phyloP scores from a whole-genome alignment of 2,113 vertebrate species.

The Saguinus imperator region DNA sequence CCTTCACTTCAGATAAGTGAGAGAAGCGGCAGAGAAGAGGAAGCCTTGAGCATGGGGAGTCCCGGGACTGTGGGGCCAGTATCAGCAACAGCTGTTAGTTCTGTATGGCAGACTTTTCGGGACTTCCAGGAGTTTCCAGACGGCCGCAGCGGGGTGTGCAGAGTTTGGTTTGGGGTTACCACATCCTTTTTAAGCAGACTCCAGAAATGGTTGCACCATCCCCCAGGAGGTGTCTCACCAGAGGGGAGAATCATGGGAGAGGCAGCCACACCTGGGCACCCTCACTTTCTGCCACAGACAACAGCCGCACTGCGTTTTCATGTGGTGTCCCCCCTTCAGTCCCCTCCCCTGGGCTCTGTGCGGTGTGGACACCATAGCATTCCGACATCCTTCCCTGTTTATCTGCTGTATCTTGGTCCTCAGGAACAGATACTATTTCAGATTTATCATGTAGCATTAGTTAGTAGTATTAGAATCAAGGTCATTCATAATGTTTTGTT shows the following conservation, averaged over 20 bases:
- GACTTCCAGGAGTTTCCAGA: not conserved
- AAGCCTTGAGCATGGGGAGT: not conserved
- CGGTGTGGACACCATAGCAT: not conserved
- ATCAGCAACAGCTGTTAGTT: not conserved
- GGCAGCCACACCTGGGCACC: not conserved
- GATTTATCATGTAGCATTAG: not conserved
- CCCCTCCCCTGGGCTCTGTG: not conserved
- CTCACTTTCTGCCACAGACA: not conserved
- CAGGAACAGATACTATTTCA: not conserved
- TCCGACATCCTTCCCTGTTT: not conserved
- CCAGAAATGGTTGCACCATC: no score
- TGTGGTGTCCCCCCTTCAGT: not conserved
- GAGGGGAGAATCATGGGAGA: not conserved
- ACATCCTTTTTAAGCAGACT: not conserved
- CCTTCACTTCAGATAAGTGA: not conserved
- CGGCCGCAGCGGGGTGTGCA: not conserved
- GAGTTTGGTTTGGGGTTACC: not conserved
- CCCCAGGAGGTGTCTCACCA: no score
- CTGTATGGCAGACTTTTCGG: not conserved
- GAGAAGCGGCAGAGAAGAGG: not conserved
- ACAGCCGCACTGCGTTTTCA: not conserved
- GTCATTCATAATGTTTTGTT: not conserved
- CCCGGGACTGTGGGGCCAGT: not conserved
- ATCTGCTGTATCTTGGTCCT: not conserved
- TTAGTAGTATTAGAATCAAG: not conserved